Conservation (phyloP, 2,797 vertebrate genomes). For the Pagetopsis macropterus region DNA sequence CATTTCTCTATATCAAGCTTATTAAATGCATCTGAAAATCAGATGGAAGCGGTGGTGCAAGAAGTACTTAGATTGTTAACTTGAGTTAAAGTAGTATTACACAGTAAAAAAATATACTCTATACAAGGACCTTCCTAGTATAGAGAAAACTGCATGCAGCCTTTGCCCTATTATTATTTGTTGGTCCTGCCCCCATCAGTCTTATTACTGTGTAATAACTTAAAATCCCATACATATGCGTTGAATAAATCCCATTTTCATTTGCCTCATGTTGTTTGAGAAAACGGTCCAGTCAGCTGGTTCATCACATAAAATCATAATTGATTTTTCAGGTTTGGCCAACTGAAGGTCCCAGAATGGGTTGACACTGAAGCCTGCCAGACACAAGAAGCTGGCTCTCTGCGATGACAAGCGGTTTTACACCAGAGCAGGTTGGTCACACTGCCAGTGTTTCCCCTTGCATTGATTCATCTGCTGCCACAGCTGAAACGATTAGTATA, state of each 20-base stretch:
- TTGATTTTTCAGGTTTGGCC: conserved; percentile 84
- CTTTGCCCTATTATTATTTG: too few species aligned
- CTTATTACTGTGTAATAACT: neutral
- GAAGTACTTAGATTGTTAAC: too few species aligned
- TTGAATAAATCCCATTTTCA: conserved; percentile 10
- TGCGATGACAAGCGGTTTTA: conserved; percentile 91
- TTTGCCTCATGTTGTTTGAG: conserved; percentile 19
- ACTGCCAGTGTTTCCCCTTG: conserved; percentile 9
- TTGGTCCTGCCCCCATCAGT: too few species aligned
- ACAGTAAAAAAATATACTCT: too few species aligned
- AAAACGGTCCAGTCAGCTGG: conserved; percentile 19
- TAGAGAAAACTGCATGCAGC: too few species aligned
- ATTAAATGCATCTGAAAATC: too few species aligned
- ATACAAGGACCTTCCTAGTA: too few species aligned
- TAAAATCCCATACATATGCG: neutral
- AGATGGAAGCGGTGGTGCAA: too few species aligned
- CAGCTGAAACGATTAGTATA: neutral
- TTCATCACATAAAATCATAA: conserved; percentile 29
- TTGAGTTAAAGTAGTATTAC: too few species aligned
- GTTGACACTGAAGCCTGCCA: conserved; percentile 89
- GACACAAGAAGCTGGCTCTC: conserved; percentile 87
- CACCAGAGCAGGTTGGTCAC: conserved; percentile 85
- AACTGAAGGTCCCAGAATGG: conserved; percentile 90
- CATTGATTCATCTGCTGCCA: conserved; percentile 3
- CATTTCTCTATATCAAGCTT: too few species aligned